Evolutionary conservation across 2,113 vertebrate species (phyloP).

Genomic region (Egretta garzetta): DNA sequence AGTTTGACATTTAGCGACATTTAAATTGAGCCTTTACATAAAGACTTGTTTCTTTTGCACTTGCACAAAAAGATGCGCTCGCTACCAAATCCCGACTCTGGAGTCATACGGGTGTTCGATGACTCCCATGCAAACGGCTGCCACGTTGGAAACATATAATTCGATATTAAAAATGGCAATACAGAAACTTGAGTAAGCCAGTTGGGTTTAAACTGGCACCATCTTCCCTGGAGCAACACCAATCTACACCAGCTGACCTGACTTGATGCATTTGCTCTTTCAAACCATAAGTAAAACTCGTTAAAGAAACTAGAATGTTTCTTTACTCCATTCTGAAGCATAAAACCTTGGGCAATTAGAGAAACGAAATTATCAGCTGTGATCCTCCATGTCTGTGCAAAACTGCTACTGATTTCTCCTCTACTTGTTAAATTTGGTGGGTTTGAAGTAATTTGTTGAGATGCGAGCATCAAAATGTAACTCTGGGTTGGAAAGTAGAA

Average conservation of each 20-base stretch:
- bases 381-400: background rate
- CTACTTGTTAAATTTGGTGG: background rate
- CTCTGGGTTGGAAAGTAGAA: background rate
- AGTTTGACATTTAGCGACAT: background rate
- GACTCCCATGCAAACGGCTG: background rate
- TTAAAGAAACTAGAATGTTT: background rate
- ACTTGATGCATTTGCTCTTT: background rate
- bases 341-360: background rate
- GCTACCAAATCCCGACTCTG: accelerated
- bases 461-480: background rate
- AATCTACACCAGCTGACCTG: background rate
- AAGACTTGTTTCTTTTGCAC: background rate
- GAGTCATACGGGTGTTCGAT: background rate
- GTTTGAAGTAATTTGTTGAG: background rate
- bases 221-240: background rate
- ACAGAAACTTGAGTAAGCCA: background rate
- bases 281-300: background rate
- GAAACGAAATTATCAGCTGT: background rate
- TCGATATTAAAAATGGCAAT: background rate
- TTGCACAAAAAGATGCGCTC: background rate
- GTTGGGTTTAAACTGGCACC: background rate
- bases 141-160: background rate
- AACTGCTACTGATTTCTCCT: background rate
- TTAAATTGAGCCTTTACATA: background rate
- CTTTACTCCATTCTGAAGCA: background rate